Evolutionary conservation across 2,888 invertebrate genomes (phyloP).

Genomic region (Habroteleia sp.): DNA sequence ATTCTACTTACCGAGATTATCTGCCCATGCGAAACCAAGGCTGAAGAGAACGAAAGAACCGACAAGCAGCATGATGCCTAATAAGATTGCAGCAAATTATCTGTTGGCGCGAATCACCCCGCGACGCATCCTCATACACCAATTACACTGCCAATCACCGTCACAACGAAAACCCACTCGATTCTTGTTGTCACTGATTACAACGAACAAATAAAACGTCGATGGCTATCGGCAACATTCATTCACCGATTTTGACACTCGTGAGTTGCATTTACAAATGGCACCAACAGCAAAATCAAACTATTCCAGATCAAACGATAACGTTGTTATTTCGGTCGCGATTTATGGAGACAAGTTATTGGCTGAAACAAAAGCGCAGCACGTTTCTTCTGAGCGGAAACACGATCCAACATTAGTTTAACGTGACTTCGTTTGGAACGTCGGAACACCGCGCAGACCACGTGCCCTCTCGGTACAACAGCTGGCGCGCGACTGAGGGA

Average conservation of each 20-base stretch:
- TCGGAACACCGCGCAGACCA: slow-evolving; percentile 45
- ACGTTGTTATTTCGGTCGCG: background rate
- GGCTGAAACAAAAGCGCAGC: background rate
- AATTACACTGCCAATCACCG: slow-evolving; percentile 46
- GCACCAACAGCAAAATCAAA: slow-evolving; percentile 3
- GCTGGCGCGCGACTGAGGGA: slow-evolving; percentile 76
- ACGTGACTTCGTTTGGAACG: too few species aligned
- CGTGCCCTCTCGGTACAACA: slow-evolving; percentile 66
- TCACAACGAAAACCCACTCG: slow-evolving; percentile 33
- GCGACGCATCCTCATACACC: slow-evolving; percentile 51
- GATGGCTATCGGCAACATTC: slow-evolving; percentile 37
- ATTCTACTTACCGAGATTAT: slow-evolving; percentile 57
- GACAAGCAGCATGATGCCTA: slow-evolving; percentile 47
- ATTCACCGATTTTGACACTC: slow-evolving; percentile 10
- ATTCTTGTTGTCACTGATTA: slow-evolving; percentile 49
- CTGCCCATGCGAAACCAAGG: slow-evolving; percentile 42
- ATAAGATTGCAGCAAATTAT: slow-evolving; percentile 47
- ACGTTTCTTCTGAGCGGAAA: background rate
- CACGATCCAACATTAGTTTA: too few species aligned
- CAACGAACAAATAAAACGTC: slow-evolving; percentile 10
- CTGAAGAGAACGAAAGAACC: slow-evolving; percentile 32
- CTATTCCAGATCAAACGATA: background rate
- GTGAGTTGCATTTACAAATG: background rate
- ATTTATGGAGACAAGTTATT: slow-evolving; percentile 23
- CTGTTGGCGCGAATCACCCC: slow-evolving; percentile 22